Base-by-base conservation (phyloP, 2,113 vertebrate genomes). In the Eupsittula cactorum region DNA sequence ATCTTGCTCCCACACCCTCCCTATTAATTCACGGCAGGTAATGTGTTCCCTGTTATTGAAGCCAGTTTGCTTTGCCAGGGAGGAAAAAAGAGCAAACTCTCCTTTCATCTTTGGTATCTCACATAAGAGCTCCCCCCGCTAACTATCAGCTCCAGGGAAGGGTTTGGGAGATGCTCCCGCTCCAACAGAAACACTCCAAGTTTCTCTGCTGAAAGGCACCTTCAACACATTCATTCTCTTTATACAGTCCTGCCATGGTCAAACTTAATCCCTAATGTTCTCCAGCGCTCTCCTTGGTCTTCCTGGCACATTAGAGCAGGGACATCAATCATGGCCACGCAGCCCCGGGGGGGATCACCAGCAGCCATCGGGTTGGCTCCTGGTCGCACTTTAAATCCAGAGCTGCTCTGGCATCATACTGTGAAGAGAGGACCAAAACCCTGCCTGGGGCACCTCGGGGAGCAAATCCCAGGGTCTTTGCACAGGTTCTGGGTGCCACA, bases 401-500 rank as follows among this genome's bases (percentile, higher is more conserved):
- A 80, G 49, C 47, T 11, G 0, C 24, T 57, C 35, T 24, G 37
- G 20, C 4, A n/a, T 25, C 3, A 0, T 35, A 27, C 20, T 0
- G 1, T 1, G 10, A 41, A 0, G 28, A n/a, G 7, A 75, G 23
- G 23, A 12, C 3, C 68, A 67, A 62, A 81, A 15, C 21, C 37
- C 10, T 0, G 5, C 62, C 69, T 2, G 11, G 16, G 77, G 20
- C 63, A 21, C 5, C 63, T 31, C 44, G 24, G 11, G 42, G 44
- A 57, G 16, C 69, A 80, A 64, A 83, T 15, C 44, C 33, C 73
- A 16, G 27, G 29, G 16, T 23, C 60, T 25, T 4, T 6, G 23
- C 50, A 11, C 2, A 0, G 37, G 19, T 4, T 84, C 7, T 1
- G 0, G n/a, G 57, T 7, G n/a, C 25, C 42, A 35, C 13, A 0